A percentile compares a stretch with the other conserved stretches of the same genome.
Evolutionary conservation across 2,113 vertebrate genomes (phyloP).

Genomic region (Trogon melanurus): DNA sequence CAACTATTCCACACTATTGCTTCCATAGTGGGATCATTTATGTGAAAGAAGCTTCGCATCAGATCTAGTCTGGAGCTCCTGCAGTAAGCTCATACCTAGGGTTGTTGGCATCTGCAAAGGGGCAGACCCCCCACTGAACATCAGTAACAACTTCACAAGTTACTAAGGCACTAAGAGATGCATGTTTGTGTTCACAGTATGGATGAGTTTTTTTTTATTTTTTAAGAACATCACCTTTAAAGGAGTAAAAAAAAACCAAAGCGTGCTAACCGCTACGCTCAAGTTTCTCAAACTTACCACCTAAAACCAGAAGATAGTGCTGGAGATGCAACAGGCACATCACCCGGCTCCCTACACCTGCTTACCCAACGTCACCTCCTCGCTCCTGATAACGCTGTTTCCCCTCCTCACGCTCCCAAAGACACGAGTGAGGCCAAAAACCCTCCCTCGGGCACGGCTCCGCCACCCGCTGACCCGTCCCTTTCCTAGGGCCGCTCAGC

Average conservation of each 20-base stretch:
- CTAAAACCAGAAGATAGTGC: neutral
- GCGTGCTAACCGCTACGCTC: rapidly evolving
- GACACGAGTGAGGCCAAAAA: neutral
- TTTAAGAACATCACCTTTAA: neutral
- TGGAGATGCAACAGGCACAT: neutral
- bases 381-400: neutral
- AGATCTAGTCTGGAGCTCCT: neutral
- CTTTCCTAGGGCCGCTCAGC: neutral
- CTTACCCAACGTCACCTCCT: slow-evolving; percentile 26
- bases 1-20: neutral
- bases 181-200: neutral
- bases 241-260: neutral
- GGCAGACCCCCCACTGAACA: neutral
- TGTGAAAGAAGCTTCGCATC: neutral
- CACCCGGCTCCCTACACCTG: neutral
- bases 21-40: neutral
- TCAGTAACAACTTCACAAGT: neutral
- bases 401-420: neutral
- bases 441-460: neutral
- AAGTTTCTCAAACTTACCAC: neutral
- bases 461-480: neutral
- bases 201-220: neutral
- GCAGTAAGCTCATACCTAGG: neutral
- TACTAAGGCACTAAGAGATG: neutral
- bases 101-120: neutral